Evolutionary conservation across 2,888 invertebrate species (phyloP).

Genomic region (Drymonia ruficornis): DNA sequence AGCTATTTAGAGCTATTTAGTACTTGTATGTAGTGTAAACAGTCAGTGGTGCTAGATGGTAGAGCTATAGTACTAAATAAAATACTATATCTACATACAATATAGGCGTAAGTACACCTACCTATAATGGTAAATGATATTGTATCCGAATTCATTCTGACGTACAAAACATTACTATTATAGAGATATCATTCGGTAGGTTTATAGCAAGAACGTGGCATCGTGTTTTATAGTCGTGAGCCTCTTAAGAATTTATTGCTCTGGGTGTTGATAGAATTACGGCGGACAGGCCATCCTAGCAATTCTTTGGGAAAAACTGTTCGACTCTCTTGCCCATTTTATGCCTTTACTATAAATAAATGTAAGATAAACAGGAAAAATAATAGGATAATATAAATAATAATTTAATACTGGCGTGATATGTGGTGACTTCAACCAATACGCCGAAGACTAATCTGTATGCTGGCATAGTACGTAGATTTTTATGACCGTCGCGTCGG

Average conservation of each 20-base stretch:
- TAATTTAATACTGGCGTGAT: too few species aligned
- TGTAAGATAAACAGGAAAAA: neutral
- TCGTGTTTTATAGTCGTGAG: neutral
- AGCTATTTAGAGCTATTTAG: neutral
- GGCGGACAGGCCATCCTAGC: neutral
- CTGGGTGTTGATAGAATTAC: slow-evolving; percentile 3
- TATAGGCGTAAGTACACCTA: too few species aligned
- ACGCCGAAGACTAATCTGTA: too few species aligned
- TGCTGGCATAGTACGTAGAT: too few species aligned
- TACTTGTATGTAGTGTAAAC: too few species aligned
- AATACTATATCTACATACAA: too few species aligned
- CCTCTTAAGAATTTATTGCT: slow-evolving; percentile 5
- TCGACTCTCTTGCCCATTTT: neutral
- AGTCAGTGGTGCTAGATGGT: too few species aligned
- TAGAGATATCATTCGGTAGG: neutral
- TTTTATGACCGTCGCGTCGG: too few species aligned
- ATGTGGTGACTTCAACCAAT: too few species aligned
- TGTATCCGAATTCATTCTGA: neutral
- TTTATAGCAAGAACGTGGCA: slow-evolving; percentile 2
- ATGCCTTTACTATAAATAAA: neutral
- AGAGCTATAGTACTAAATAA: too few species aligned
- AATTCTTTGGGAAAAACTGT: slow-evolving; percentile 1
- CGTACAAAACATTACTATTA: neutral
- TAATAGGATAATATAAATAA: too few species aligned
- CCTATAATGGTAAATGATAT: too few species aligned